Conservation (phyloP, 2,797 vertebrate species). For the Sphenodon punctatus region DNA sequence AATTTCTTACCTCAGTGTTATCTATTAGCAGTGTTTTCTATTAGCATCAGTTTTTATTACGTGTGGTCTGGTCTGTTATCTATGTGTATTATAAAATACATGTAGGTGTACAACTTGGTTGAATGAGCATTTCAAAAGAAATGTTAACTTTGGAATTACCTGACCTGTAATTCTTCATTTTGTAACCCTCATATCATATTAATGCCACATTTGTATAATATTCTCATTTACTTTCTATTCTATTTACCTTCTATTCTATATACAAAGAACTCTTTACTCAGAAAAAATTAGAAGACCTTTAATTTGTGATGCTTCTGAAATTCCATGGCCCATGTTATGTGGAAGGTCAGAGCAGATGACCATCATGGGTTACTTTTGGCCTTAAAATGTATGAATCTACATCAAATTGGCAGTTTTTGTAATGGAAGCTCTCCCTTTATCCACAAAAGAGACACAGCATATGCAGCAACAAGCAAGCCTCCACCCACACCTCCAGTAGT, state of each 20-base stretch:
- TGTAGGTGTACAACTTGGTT: background rate
- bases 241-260: background rate
- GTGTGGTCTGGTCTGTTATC: background rate
- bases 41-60: background rate
- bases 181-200: background rate
- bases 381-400: too few species aligned
- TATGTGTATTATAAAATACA: background rate
- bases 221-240: background rate
- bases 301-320: too few species aligned
- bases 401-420: constrained; percentile 7
- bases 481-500: background rate
- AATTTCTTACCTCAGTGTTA: background rate
- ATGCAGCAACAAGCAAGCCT: background rate
- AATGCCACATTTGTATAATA: background rate
- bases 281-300: too few species aligned
- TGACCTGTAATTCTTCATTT: background rate
- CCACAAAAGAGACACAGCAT: background rate
- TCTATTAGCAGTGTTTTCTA: too few species aligned
- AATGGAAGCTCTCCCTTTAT: background rate
- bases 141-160: background rate
- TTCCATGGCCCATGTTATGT: too few species aligned
- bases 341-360: too few species aligned
- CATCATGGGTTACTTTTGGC: too few species aligned
- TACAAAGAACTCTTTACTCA: background rate
- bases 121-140: background rate